A percentile compares a stretch with the other conserved stretches of the same genome.
These are phyloP conservation scores for Asbolus verrucosus DNA, from an alignment of 1,140 invertebrate species.

Conservation along the genomic window DNA sequence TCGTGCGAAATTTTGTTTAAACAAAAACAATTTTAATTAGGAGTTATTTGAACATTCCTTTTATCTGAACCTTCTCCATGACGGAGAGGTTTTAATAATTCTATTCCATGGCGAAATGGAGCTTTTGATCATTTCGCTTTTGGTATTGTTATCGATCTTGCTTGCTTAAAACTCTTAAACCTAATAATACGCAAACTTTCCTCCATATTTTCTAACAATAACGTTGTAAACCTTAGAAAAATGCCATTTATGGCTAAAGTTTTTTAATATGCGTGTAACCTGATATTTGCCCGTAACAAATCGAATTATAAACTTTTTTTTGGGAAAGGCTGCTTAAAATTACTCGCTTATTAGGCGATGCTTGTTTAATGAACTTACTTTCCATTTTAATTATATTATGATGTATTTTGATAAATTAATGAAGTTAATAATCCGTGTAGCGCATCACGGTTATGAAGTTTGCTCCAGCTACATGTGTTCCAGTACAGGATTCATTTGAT, in stretches of 20 bases:
- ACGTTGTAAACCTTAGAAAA: conserved; percentile 6
- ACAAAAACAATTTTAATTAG: too few relatives aligned
- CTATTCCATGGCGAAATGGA: too few relatives aligned
- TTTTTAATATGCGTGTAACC: conserved; percentile 35
- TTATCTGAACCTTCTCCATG: too few relatives aligned
- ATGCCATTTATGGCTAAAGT: conserved; percentile 24
- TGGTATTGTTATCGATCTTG: not conserved
- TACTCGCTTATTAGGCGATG: conserved; percentile 20
- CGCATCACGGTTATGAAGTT: conserved; percentile 9
- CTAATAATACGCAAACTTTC: conserved; percentile 1
- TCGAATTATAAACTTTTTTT: conserved; percentile 20
- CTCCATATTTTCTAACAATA: conserved; percentile 2
- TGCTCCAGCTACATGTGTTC: not conserved
- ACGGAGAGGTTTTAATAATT: too few relatives aligned
- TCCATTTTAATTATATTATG: conserved; percentile 26
- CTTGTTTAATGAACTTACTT: conserved; percentile 31
- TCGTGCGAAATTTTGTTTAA: too few relatives aligned
- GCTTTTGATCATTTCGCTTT: too few relatives aligned
- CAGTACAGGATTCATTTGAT: not conserved
- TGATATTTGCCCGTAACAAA: conserved; percentile 16
- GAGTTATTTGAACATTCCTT: too few relatives aligned
- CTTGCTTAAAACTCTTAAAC: not conserved
- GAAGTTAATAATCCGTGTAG: conserved; percentile 16
- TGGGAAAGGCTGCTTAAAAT: conserved; percentile 2
- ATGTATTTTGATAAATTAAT: conserved; percentile 22